These are phyloP conservation scores for Oegoconia quadripuncta DNA, from an alignment of 2,888 invertebrate species.

Conservation along the genomic window DNA sequence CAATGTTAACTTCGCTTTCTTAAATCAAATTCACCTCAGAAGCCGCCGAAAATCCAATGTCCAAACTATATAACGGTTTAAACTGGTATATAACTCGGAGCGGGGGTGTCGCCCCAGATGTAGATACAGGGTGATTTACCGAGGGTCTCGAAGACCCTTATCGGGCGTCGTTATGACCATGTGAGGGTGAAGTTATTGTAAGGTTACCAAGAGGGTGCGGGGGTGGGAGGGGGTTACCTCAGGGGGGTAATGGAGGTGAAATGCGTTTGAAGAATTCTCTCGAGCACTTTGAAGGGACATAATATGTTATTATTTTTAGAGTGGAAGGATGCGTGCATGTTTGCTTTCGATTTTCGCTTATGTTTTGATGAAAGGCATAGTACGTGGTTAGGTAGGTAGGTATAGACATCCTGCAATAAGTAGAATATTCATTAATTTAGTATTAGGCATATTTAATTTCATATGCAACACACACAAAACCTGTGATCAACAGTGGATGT, in stretches of 20 bases:
- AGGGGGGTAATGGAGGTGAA: constrained; percentile 42
- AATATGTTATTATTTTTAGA: constrained; percentile 72
- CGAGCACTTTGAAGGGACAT: constrained; percentile 65
- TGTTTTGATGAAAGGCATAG: too few species aligned
- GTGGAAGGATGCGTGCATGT: constrained; percentile 42
- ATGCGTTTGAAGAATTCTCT: constrained; percentile 44
- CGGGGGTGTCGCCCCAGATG: constrained; percentile 60
- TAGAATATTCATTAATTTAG: too few species aligned
- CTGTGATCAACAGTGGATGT: too few species aligned
- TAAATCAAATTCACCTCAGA: constrained; percentile 2
- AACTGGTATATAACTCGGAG: constrained; percentile 37
- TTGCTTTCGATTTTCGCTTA: constrained; percentile 51
- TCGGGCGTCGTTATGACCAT: constrained; percentile 78
- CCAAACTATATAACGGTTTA: constrained; percentile 34
- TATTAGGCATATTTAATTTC: too few species aligned
- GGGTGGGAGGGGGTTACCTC: constrained; percentile 27
- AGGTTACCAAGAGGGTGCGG: constrained; percentile 41
- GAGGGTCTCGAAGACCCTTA: constrained; percentile 75
- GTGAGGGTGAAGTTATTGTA: constrained; percentile 74
- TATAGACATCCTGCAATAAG: too few species aligned
- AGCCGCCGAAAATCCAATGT: constrained; percentile 35
- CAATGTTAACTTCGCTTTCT: too few species aligned
- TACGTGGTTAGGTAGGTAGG: too few species aligned
- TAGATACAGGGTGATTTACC: constrained; percentile 74
- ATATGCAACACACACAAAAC: too few species aligned